Evolutionary conservation across 1,140 invertebrate species (phyloP).

Genomic region (Drosophila miranda): DNA sequence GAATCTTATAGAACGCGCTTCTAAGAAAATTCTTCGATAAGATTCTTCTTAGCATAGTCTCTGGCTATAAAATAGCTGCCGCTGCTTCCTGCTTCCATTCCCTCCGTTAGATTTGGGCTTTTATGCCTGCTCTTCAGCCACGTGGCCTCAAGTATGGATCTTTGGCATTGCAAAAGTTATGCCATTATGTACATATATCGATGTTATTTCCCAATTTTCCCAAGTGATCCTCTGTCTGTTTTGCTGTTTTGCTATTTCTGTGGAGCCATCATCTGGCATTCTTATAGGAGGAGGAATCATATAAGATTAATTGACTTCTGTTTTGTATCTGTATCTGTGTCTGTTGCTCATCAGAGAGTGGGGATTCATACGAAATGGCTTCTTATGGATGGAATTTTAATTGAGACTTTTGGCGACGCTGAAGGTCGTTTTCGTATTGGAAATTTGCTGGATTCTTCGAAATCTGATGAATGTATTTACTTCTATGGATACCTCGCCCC

Average conservation of each 20-base stretch:
- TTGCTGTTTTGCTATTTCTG: not conserved
- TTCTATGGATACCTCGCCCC: too few species aligned
- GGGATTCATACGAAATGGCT: not conserved
- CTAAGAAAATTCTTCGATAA: too few species aligned
- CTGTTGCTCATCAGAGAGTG: too few species aligned
- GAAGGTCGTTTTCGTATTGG: conserved; percentile 54
- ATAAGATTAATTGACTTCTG: conserved; percentile 57
- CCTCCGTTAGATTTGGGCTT: too few species aligned
- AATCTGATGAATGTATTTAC: too few species aligned
- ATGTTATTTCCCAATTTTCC: conserved; percentile 40
- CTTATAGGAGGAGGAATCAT: conserved; percentile 20
- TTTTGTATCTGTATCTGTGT: conserved; percentile 13
- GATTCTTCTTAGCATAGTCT: too few species aligned
- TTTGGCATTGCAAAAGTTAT: too few species aligned
- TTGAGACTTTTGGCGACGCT: conserved; percentile 54
- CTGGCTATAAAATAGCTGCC: too few species aligned
- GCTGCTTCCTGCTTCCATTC: too few species aligned
- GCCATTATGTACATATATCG: not conserved
- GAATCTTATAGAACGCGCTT: too few species aligned
- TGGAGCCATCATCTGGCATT: conserved; percentile 12
- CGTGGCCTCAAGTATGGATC: too few species aligned
- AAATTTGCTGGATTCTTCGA: conserved; percentile 13
- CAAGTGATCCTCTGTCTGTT: conserved; percentile 14
- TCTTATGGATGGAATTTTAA: conserved; percentile 66
- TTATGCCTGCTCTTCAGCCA: too few species aligned